Percentiles rank a stretch among this genome's conserved stretches.
Evolutionary conservation across 2,113 vertebrate species (phyloP).

Genomic region (Aplodontia rufa): DNA sequence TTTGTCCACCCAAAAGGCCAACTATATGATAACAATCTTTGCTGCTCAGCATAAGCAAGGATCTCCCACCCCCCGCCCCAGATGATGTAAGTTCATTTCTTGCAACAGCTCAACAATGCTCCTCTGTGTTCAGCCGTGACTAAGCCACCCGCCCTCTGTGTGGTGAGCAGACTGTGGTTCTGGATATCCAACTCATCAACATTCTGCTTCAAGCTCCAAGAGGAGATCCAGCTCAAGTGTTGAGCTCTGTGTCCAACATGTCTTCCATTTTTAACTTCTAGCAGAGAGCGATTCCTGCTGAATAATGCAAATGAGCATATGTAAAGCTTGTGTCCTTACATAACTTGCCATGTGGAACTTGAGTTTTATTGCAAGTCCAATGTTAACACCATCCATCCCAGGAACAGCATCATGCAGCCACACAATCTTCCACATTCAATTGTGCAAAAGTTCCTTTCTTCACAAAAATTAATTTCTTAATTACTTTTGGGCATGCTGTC

Average conservation of each 20-base stretch:
- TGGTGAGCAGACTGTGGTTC: not conserved
- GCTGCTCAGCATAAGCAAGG: not conserved
- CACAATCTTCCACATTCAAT: not conserved
- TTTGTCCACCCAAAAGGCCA: not conserved
- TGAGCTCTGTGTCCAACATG: not conserved
- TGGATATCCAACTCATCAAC: not conserved
- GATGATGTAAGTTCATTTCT: not conserved
- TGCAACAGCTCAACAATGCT: not conserved
- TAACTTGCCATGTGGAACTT: not conserved
- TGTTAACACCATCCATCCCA: not conserved
- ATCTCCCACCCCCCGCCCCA: not conserved
- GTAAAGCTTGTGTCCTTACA: not conserved
- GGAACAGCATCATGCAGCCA: not conserved
- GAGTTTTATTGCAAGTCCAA: not conserved
- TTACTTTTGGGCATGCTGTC: not conserved
- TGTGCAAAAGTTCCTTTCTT: not conserved
- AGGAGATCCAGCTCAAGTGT: not conserved
- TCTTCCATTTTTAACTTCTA: constrained; percentile 24
- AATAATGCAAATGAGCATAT: not conserved
- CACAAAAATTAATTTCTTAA: not conserved
- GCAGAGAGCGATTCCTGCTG: constrained; percentile 3
- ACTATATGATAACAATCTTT: not conserved
- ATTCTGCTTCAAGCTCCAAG: not conserved
- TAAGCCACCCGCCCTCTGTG: not conserved
- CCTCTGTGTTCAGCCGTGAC: not conserved